These are phyloP conservation scores for Piliocolobus tephrosceles DNA, from an alignment of 2,113 vertebrate genomes.

Conservation along the genomic window DNA sequence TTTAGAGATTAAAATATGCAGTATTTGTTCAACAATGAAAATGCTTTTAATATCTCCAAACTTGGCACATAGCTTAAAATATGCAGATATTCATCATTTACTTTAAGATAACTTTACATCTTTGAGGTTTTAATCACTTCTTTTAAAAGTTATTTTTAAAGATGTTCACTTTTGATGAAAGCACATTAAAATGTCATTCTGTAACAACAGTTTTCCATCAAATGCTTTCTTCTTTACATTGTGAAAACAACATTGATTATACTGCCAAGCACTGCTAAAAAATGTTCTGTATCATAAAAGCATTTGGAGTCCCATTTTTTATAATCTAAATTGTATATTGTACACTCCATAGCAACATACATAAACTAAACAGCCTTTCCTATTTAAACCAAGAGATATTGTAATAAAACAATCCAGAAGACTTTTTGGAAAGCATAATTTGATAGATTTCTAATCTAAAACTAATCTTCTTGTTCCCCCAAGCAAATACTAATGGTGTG, in stretches of 20 bases:
- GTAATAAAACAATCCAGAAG: slow-evolving; percentile 47
- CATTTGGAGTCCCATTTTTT: slow-evolving; percentile 25
- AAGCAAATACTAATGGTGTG: not conserved
- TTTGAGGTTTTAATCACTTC: slow-evolving; percentile 54
- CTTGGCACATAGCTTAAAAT: slow-evolving; percentile 16
- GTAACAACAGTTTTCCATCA: slow-evolving; percentile 54
- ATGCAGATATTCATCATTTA: slow-evolving; percentile 41
- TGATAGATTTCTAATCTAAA: slow-evolving; percentile 53
- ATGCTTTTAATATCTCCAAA: slow-evolving; percentile 27
- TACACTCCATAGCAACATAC: not conserved
- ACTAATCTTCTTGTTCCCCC: not conserved
- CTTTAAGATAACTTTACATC: not conserved
- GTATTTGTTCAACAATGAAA: slow-evolving; percentile 22
- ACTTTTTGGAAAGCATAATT: slow-evolving; percentile 17
- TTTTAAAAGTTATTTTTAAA: slow-evolving; percentile 57
- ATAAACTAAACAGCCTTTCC: slow-evolving; percentile 37
- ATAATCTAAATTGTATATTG: slow-evolving; percentile 54
- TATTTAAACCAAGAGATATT: not conserved
- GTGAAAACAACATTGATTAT: slow-evolving; percentile 56
- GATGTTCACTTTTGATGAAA: slow-evolving; percentile 33
- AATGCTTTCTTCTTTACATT: slow-evolving; percentile 48
- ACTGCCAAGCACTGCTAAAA: not conserved
- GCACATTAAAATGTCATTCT: slow-evolving; percentile 28
- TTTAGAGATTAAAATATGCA: slow-evolving; percentile 19
- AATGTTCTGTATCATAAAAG: slow-evolving; percentile 62